Evolutionary conservation across 2,888 invertebrate genomes (phyloP).

Genomic region (Acanthosepion esculentum): DNA sequence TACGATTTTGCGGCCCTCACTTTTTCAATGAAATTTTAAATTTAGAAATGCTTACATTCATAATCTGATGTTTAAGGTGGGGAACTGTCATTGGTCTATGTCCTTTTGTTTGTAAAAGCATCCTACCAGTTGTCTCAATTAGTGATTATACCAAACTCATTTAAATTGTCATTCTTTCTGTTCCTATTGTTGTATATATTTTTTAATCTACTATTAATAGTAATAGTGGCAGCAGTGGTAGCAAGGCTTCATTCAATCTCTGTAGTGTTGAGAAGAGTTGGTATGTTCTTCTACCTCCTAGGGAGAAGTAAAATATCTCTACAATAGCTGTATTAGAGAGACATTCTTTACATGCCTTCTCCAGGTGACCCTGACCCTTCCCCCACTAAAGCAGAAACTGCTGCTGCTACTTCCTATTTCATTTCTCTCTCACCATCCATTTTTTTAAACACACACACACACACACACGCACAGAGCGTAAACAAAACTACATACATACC

Average conservation of each 20-base stretch:
- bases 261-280: neutral
- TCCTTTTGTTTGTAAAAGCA: neutral
- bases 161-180: neutral
- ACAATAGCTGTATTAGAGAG: slow-evolving; percentile 21
- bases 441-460: too few species aligned
- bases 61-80: too few species aligned
- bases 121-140: neutral
- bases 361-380: slow-evolving; percentile 24
- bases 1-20: too few species aligned
- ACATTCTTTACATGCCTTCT: slow-evolving; percentile 20
- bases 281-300: neutral
- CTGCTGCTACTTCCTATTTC: slow-evolving; percentile 33
- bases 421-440: neutral
- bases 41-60: too few species aligned
- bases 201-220: neutral
- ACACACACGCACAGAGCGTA: too few species aligned
- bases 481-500: too few species aligned
- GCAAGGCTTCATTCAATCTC: neutral
- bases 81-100: neutral
- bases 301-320: neutral
- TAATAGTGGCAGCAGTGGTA: neutral
- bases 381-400: neutral
- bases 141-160: neutral
- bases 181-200: neutral
- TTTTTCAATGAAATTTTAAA: too few species aligned